These are phyloP conservation scores for Rhinichthys klamathensis DNA, from an alignment of 2,113 vertebrate genomes.

Conservation along the genomic window DNA sequence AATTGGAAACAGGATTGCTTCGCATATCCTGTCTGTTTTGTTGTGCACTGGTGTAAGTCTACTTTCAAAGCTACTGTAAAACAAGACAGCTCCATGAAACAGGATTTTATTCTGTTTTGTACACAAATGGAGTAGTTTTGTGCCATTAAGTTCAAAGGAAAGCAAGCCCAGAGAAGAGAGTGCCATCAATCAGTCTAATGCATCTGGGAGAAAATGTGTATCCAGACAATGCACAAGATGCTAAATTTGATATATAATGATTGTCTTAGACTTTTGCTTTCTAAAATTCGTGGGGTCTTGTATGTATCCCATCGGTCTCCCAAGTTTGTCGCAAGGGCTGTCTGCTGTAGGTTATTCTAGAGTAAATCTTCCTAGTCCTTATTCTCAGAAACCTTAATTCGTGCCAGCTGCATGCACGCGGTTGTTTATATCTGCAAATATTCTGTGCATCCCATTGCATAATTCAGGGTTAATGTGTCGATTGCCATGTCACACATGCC, in stretches of 20 bases:
- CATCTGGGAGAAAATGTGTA: constrained; percentile 32
- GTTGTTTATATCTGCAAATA: constrained; percentile 2
- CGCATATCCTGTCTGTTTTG: background rate
- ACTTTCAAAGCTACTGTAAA: constrained; percentile 46
- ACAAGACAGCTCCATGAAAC: constrained; percentile 30
- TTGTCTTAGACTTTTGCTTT: background rate
- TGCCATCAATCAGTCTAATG: constrained; percentile 41
- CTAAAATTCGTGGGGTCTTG: background rate
- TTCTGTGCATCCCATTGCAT: constrained; percentile 39
- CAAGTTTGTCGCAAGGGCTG: background rate
- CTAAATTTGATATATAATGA: constrained; percentile 24
- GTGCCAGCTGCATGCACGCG: constrained; percentile 25
- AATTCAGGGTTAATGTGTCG: constrained; percentile 50
- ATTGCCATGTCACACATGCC: constrained; percentile 32
- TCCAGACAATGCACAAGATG: constrained; percentile 18
- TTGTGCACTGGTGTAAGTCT: constrained; percentile 2
- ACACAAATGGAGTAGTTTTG: constrained; percentile 43
- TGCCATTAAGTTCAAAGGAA: constrained; percentile 44
- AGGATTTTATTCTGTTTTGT: constrained; percentile 44
- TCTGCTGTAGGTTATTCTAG: background rate
- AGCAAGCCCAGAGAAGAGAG: constrained; percentile 31
- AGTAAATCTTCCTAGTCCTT: background rate
- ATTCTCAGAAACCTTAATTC: constrained; percentile 19
- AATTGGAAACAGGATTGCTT: constrained; percentile 25
- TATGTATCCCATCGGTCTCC: background rate